Evolutionary conservation across 2,797 vertebrate species (phyloP).

Genomic region (Karalla daura): DNA sequence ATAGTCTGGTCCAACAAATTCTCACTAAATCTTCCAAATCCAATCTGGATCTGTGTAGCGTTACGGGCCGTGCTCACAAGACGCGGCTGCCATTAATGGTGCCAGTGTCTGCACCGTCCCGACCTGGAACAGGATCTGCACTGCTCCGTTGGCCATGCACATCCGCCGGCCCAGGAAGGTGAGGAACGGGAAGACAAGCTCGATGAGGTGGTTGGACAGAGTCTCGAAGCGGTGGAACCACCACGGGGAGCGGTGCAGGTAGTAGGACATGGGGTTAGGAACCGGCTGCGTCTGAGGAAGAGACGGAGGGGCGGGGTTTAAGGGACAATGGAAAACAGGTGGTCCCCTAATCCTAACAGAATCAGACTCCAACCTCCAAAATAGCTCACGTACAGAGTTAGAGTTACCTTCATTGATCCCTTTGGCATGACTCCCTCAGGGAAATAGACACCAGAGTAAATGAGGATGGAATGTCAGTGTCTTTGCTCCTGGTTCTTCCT

Average conservation of each 20-base stretch:
- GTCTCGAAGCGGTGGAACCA: constrained; percentile 93
- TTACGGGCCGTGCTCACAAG: no score
- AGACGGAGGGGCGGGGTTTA: not conserved
- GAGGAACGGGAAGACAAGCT: constrained; percentile 91
- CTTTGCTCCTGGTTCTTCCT: no score
- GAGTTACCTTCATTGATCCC: no score
- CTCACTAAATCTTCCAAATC: no score
- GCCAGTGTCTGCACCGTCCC: not conserved
- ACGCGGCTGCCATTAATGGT: not conserved
- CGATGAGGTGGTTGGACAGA: constrained; percentile 90
- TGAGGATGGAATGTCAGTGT: no score
- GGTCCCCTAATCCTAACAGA: no score
- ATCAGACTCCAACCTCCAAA: no score
- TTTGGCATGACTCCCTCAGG: no score
- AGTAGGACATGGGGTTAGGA: constrained; percentile 94
- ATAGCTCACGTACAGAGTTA: no score
- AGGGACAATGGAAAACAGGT: not conserved
- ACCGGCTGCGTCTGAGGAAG: constrained; percentile 92
- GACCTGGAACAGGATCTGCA: constrained; percentile 97
- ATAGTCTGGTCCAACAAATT: no score
- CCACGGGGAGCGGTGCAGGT: constrained; percentile 90
- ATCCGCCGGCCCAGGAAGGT: constrained; percentile 89
- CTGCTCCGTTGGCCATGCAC: constrained; percentile 83
- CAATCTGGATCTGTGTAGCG: no score
- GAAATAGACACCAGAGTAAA: no score